Conservation (phyloP, 2,113 vertebrate species). For the Plecotus auritus region DNA sequence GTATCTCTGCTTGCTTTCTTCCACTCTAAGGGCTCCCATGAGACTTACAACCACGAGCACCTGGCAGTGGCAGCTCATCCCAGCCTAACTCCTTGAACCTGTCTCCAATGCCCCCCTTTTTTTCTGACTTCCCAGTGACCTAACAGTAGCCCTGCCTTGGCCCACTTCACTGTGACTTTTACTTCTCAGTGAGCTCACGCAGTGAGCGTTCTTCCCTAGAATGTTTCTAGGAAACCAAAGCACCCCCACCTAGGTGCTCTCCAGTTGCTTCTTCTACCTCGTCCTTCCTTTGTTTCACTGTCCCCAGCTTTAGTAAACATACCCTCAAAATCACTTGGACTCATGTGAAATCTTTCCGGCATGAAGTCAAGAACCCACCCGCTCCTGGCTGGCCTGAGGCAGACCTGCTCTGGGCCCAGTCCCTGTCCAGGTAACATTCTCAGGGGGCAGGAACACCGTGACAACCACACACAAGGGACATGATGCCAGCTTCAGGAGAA, state of each 20-base stretch:
- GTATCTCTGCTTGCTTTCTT: background rate
- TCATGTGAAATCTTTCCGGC: background rate
- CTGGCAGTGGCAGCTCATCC: background rate
- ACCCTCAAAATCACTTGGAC: background rate
- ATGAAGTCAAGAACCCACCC: background rate
- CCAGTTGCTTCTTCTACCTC: background rate
- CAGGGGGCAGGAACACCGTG: background rate
- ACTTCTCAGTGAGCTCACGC: background rate
- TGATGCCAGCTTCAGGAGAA: background rate
- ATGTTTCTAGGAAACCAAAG: background rate
- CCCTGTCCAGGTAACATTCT: background rate
- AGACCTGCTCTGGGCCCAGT: background rate
- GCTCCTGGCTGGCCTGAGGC: background rate
- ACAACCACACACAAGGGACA: background rate
- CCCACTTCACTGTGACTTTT: background rate
- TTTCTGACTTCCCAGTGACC: background rate
- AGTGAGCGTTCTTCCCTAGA: background rate
- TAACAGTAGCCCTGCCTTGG: background rate
- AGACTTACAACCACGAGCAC: background rate
- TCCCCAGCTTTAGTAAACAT: background rate
- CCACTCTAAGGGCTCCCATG: background rate
- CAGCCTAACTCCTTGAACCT: background rate
- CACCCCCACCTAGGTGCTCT: background rate
- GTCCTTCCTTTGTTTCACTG: background rate
- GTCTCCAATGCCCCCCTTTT: background rate